Base-by-base conservation (phyloP, 2,888 invertebrate genomes). In the Lepetodrilus schrolli region DNA sequence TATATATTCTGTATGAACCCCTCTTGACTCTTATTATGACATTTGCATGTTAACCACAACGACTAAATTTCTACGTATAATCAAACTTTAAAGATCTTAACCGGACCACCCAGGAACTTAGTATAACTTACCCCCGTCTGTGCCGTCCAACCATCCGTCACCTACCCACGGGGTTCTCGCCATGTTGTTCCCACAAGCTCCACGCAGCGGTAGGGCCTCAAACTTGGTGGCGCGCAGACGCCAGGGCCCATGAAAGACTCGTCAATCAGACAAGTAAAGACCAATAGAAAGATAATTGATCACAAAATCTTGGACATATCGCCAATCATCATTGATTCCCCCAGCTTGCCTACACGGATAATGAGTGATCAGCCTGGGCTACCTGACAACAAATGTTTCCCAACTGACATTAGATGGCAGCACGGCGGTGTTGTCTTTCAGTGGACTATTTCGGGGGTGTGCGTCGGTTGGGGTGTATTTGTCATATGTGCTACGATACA, bases 251-350 rank as follows among this genome's bases (percentile, higher is more conserved):
- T 26, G 58, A 26, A 58, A 58, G 30, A 17, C 58, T 58, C 58
- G 26, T 58, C 58, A 58, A 58, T 58, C 58, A 58, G 30, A 26
- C 26, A 58, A 17, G 30, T 34, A 26, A 58, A 58, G 26, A 26
- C 58, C 58, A 26, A 23, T 17, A 30, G 26, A 58, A 58, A 30
- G 26, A 58, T 58, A 58, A 58, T 58, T 58, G 58, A 58, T 51
- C 51, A 26, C 51, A 21, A 51, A 26, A 51, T 34, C 58, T 58
- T 30, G 58, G 58, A 58, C 58, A 58, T 58, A 58, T 34, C 58
- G 30, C 58, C 26, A 58, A 30, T 23, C 30, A 30, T 58, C 26
- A 58, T 58, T 58, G 58, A 58, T 58, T 58, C 58, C 58, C 17
- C 8, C n/a, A n/a, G 30, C 17, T n/a, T 23, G 30, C 26, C 58